Evolutionary conservation across 2,797 vertebrate genomes (phyloP), one percentile per base, ranked within the genome.

Genomic region (Thaleichthys pacificus): DNA sequence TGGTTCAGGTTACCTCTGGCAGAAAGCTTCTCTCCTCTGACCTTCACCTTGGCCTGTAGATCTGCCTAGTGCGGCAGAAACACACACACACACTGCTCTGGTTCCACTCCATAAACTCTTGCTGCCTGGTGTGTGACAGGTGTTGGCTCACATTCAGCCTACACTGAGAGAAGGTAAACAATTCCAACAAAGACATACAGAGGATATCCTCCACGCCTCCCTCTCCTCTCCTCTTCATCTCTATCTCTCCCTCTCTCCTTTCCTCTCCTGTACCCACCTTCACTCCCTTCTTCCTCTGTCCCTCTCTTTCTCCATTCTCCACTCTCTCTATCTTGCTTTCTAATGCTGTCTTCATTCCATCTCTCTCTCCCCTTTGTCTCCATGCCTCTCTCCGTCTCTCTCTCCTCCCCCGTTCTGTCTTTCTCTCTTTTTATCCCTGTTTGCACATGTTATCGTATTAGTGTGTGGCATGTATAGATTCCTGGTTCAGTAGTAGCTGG

Each of bases 1-100:
- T 84, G 89, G 88, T 87, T 92, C 89, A 87, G 81, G 88, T 93
- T 93, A 90, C 91, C 79, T 77, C 82, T 82, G 82, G 88, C 78
- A 42, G 84, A 76, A 86, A 85, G 81, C 76, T 72, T 86, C 87
- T 87, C 87, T 66, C 54, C 19, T 5, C 82, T 84, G 88, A 90
- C 91, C 90, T 91, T 90, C 81, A 90, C 85, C 83, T 82, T 90
- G 87, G 83, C 77, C 80, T 80, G 82, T 78, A 81, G 79, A 87
- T 89, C 75, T 86, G 88, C 86, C 82, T 85, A 71, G 75, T 84
- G 82, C 85, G 80, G 87, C 89, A 89, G 65, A 88, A 80, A 81
- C 69, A 64, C 56, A 60, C n/a, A 60, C 63, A 68, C 42, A 56
- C 54, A 24, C 42, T 15, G 24, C 26, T 60, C 54, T 57, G 42